Evolutionary conservation across 2,797 vertebrate species (phyloP).

Genomic region (Schizothorax lantsangensis): DNA sequence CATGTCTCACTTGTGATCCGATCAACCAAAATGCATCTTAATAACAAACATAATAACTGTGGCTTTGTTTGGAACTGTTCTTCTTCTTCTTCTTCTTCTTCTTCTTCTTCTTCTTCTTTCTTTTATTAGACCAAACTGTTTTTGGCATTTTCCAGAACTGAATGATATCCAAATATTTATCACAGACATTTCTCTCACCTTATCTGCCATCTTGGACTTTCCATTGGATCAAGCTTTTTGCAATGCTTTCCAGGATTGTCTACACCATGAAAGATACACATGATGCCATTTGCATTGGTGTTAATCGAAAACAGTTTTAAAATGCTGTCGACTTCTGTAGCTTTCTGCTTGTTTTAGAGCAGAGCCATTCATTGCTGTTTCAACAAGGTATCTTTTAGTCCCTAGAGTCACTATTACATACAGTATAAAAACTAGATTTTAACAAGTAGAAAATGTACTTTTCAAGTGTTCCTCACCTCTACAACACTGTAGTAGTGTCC

Average conservation of each 20-base stretch:
- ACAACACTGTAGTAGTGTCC: background rate
- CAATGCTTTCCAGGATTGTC: background rate
- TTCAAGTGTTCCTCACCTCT: background rate
- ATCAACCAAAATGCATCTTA: too few species aligned
- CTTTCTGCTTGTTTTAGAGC: background rate
- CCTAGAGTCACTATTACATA: background rate
- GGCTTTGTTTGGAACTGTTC: too few species aligned
- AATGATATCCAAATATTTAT: background rate
- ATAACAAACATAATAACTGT: too few species aligned
- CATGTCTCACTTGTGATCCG: too few species aligned
- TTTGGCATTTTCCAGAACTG: background rate
- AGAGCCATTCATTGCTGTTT: background rate
- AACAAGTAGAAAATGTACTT: background rate
- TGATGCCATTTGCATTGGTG: background rate
- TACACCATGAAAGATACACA: background rate
- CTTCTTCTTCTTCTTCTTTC: too few species aligned
- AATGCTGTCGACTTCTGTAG: background rate
- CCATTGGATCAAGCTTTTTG: background rate
- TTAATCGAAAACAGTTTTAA: background rate
- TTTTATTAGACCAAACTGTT: too few species aligned
- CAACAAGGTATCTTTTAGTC: background rate
- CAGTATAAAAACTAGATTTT: background rate
- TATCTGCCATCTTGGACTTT: background rate
- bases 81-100: too few species aligned
- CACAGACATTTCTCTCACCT: background rate